Evolutionary conservation across 2,888 invertebrate genomes (phyloP).

Genomic region (Tachystola acroxantha): DNA sequence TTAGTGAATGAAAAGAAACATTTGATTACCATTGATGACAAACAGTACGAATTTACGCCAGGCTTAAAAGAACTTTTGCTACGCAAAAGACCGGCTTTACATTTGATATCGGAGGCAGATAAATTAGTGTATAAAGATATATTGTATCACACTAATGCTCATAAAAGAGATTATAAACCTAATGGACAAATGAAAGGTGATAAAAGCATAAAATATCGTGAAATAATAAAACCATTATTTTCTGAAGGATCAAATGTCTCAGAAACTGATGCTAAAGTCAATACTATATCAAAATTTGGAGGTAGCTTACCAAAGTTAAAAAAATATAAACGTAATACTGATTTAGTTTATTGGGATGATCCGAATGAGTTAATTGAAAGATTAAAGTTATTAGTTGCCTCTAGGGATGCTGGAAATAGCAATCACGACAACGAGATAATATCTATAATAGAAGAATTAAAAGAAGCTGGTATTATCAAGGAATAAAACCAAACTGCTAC

Average conservation of each 20-base stretch:
- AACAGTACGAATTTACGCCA: slow-evolving; percentile 9
- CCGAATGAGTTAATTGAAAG: slow-evolving; percentile 20
- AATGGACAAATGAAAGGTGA: slow-evolving; percentile 13
- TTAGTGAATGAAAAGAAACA: neutral
- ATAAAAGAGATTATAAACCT: slow-evolving; percentile 13
- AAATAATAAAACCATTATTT: slow-evolving; percentile 9
- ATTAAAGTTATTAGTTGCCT: slow-evolving; percentile 18
- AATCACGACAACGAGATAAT: slow-evolving; percentile 30
- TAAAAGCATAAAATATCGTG: slow-evolving; percentile 12
- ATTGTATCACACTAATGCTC: slow-evolving; percentile 12
- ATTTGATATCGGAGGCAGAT: slow-evolving; percentile 6
- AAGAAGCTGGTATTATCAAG: slow-evolving; percentile 18
- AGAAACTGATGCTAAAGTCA: too few relatives aligned
- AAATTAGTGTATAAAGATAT: slow-evolving; percentile 12
- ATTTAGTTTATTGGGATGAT: slow-evolving; percentile 22
- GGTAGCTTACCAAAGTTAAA: slow-evolving; percentile 12
- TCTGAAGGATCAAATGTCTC: too few relatives aligned
- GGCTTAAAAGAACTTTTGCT: slow-evolving; percentile 10
- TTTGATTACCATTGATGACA: slow-evolving; percentile 1
- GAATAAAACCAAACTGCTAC: neutral
- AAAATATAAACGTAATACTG: slow-evolving; percentile 7
- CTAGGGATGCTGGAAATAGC: slow-evolving; percentile 19
- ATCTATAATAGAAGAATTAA: slow-evolving; percentile 29
- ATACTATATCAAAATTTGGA: slow-evolving; percentile 5
- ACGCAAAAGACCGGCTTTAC: slow-evolving; percentile 6